phyloP scores from a whole-genome alignment of 2,797 vertebrate species.

The Pipistrellus nathusii region DNA sequence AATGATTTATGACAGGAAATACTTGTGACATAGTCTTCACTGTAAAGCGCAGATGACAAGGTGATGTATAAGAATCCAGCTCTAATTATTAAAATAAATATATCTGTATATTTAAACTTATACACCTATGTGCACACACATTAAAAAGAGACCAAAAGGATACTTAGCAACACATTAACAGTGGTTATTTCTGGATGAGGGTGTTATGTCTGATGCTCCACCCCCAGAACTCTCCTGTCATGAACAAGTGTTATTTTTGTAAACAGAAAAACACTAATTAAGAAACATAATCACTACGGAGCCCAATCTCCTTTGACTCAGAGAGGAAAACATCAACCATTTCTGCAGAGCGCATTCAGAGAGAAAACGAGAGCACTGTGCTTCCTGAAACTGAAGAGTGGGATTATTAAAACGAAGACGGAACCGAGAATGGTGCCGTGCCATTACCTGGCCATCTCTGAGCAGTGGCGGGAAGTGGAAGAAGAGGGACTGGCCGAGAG shows the following conservation, averaged over 20 bases:
- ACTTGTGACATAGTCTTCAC: neutral
- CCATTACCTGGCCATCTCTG: conserved; percentile 95
- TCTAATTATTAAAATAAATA: neutral
- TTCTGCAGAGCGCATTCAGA: neutral
- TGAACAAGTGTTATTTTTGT: neutral
- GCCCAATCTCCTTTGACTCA: neutral
- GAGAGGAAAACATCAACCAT: neutral
- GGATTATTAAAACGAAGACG: neutral
- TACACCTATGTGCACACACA: neutral
- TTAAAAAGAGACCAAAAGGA: neutral
- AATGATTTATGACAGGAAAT: neutral
- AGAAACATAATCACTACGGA: neutral
- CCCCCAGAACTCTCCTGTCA: neutral
- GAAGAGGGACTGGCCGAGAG: conserved; percentile 96
- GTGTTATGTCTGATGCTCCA: neutral
- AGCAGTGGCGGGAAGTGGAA: conserved; percentile 98
- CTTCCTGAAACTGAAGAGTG: neutral
- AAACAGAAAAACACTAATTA: neutral
- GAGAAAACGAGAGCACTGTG: too few species aligned
- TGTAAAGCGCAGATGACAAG: neutral
- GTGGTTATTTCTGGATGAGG: neutral
- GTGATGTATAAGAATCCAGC: neutral
- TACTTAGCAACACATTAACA: neutral
- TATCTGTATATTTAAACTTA: neutral
- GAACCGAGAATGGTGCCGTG: neutral